Evolutionary conservation across 2,113 vertebrate genomes (phyloP).

Genomic region (Plectropomus leopardus): DNA sequence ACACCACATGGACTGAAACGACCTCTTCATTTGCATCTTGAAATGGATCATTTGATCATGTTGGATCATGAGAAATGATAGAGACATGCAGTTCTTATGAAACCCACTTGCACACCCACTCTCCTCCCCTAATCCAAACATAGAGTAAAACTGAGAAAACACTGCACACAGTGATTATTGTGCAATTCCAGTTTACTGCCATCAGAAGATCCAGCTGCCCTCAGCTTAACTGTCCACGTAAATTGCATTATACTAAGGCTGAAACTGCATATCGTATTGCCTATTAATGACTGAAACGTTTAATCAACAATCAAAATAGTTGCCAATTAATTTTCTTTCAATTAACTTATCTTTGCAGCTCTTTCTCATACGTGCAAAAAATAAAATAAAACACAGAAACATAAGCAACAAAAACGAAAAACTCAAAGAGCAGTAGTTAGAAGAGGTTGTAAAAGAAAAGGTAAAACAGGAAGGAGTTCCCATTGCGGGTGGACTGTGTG

Average conservation of each 20-base stretch:
- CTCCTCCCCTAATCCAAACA: background rate
- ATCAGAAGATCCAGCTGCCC: background rate
- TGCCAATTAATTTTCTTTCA: too few relatives aligned
- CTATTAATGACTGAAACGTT: too few relatives aligned
- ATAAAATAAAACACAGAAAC: too few relatives aligned
- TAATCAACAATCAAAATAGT: too few relatives aligned
- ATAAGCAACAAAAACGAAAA: background rate
- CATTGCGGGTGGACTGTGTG: too few relatives aligned
- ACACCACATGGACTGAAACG: background rate
- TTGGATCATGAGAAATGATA: background rate
- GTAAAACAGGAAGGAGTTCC: too few relatives aligned
- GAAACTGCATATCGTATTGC: too few relatives aligned
- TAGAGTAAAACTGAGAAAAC: slow-evolving; percentile 23
- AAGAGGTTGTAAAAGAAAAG: background rate
- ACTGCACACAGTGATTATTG: background rate
- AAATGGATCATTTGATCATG: too few relatives aligned
- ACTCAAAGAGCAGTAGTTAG: background rate
- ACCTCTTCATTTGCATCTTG: slow-evolving; percentile 27
- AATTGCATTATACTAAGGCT: background rate
- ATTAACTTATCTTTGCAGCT: too few relatives aligned
- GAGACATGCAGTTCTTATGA: slow-evolving; percentile 20
- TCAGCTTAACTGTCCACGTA: background rate
- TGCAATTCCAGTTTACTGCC: background rate
- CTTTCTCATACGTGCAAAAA: too few relatives aligned
- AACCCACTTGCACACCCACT: slow-evolving; percentile 28